phyloP scores from a whole-genome alignment of 1,140 invertebrate genomes.

The Acyrthosiphon pisum region DNA sequence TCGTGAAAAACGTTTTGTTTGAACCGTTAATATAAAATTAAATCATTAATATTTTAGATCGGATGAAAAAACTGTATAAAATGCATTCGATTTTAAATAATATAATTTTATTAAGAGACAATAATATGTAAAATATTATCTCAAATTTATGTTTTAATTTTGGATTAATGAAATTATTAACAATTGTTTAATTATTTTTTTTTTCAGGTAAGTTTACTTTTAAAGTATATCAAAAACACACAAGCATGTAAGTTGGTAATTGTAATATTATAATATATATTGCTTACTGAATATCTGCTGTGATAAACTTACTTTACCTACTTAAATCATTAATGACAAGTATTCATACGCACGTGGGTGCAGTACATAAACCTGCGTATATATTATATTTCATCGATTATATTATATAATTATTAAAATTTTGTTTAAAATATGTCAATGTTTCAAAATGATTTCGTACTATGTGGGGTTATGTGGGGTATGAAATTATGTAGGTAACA shows the following conservation, averaged over 20 bases:
- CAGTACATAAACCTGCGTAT: neutral
- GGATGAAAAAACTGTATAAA: neutral
- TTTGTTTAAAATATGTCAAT: neutral
- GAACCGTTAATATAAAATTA: neutral
- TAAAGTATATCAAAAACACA: neutral
- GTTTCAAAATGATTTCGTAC: neutral
- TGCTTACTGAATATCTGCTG: neutral
- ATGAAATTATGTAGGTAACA: neutral
- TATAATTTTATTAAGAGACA: neutral
- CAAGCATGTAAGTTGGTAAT: neutral
- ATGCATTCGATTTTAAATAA: neutral
- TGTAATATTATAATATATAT: neutral
- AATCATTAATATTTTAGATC: neutral
- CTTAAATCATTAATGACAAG: neutral
- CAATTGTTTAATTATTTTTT: neutral
- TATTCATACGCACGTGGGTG: neutral
- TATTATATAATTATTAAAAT: neutral
- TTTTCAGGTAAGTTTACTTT: conserved; percentile 1
- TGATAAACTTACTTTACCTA: neutral
- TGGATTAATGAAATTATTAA: neutral
- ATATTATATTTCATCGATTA: neutral
- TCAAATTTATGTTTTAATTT: neutral
- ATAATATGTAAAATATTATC: neutral
- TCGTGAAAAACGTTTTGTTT: neutral
- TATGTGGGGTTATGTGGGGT: neutral